Base-by-base conservation (phyloP, 2,113 vertebrate genomes). In the Scolopax mira region DNA sequence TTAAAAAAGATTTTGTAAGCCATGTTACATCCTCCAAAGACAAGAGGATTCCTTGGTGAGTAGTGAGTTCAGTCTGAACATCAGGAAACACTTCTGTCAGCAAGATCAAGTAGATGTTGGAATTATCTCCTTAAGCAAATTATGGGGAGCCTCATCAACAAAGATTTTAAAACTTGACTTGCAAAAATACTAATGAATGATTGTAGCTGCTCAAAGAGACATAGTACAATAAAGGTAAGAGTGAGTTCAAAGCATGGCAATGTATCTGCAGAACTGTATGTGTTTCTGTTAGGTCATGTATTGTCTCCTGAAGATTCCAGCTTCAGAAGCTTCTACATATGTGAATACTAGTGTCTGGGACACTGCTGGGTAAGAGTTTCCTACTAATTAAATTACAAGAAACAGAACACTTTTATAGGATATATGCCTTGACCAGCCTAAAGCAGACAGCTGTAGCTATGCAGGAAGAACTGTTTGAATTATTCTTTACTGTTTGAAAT, bases 1-100 rank as follows among this genome's bases (percentile, higher is more conserved):
- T 35, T 64, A 96, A 89, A 78, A 88, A 21, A 58, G n/a, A 27
- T n/a, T 55, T 39, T 31, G 65, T 95, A 49, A 94, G 39, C 10
- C 33, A 3, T 8, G 1, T 54, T 33, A 2, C 1, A 0, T 37
- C 3, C 46, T 33, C 46, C 55, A 39, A 9, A 62, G 62, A 39
- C 66, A 80, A 39, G 41, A 51, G 46, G 27, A 18, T 9, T 72
- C 41, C 12, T 37, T 6, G 42, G 74, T 42, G 54, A 15, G 71
- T 61, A 46, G 12, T 6, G 61, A 72, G 18, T 14, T 91, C 17
- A 35, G 37, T 25, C 18, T 46, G 52, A 82, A 24, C 1, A 4
- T 33, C n/a, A 64, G 55, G 35, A 61, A 83, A 73, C 41, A 10
- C 62, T 83, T 30, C 52, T 31, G n/a, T 33, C 94, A 77, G 78